Evolutionary conservation across 2,888 invertebrate species (phyloP), one percentile per base, ranked within the genome.

Genomic region (Smittia aterrima): DNA sequence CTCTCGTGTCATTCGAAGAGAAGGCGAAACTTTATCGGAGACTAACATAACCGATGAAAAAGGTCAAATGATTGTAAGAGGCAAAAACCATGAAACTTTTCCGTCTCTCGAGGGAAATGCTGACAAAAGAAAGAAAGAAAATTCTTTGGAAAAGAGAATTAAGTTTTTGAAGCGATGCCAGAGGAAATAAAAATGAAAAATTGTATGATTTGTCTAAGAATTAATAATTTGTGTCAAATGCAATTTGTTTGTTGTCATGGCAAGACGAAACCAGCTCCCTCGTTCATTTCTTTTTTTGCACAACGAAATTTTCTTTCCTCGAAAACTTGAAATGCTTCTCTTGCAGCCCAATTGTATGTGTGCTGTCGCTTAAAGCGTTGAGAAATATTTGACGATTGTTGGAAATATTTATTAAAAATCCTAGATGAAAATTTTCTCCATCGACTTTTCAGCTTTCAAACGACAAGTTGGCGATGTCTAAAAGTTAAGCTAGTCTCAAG

Each of bases 211-310:
- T 64, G 27, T 64, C 47, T 22, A 16, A n/a, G 22, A 66, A 66
- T 66, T 38, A 40, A 70, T 53, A 70, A 70, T 53, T 70, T 70
- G 16, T 70, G 25, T 64, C 64, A 27, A 64, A 27, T 27, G 64
- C 64, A 64, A 64, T 64, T 64, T 64, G 64, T 25, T 64, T 27
- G 64, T 64, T 64, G 64, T 64, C 25, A 27, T 64, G 25, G 22
- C 13, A 64, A 27, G 64, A 64, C 25, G 27, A 64, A 64, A 1
- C 53, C 11, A 4, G 22, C 9, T 47, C 7, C 4, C 47, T 58
- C 58, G 58, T 58, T 47, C 47, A 32, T 47, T 47, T 47, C 3
- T 47, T 47, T 58, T 58, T 58, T 13, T 6, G 22, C 22, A 22
- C 22, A 22, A 13, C 6, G 64, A 64, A 64, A 64, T 25, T 20